Evolutionary conservation across 2,888 invertebrate genomes (phyloP).

Genomic region (Limnephilus lunatus): DNA sequence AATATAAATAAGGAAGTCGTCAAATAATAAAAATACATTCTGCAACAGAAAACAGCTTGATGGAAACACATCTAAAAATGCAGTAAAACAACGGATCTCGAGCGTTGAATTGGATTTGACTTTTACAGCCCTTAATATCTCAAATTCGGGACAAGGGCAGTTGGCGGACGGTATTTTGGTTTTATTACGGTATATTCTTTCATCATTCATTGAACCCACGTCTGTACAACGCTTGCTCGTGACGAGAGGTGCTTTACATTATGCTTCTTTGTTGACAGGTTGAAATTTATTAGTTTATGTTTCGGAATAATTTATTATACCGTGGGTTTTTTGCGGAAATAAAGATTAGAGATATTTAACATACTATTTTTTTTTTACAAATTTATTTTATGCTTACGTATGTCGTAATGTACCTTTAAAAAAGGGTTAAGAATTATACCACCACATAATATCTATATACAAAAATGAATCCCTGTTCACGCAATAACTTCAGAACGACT

Average conservation of each 20-base stretch:
- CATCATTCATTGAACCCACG: constrained; percentile 2
- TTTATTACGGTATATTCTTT: neutral
- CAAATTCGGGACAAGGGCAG: neutral
- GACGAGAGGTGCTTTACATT: neutral
- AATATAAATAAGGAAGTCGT: neutral
- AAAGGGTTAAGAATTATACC: too few relatives aligned
- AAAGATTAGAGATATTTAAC: neutral
- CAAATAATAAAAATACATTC: neutral
- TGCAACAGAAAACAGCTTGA: neutral
- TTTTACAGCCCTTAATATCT: constrained; percentile 2
- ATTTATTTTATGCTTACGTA: neutral
- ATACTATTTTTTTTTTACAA: too few relatives aligned
- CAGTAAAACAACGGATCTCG: neutral
- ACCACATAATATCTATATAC: too few relatives aligned
- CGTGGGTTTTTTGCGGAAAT: neutral
- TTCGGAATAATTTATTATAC: neutral
- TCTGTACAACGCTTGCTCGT: neutral
- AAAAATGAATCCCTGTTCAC: too few relatives aligned
- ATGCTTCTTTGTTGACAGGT: neutral
- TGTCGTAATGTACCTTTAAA: too few relatives aligned
- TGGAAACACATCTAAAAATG: neutral
- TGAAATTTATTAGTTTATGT: neutral
- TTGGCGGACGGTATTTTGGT: neutral
- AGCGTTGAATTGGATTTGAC: neutral
- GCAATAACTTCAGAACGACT: too few relatives aligned